Conservation (phyloP, 2,113 vertebrate species). For the Henicopernis longicauda region DNA sequence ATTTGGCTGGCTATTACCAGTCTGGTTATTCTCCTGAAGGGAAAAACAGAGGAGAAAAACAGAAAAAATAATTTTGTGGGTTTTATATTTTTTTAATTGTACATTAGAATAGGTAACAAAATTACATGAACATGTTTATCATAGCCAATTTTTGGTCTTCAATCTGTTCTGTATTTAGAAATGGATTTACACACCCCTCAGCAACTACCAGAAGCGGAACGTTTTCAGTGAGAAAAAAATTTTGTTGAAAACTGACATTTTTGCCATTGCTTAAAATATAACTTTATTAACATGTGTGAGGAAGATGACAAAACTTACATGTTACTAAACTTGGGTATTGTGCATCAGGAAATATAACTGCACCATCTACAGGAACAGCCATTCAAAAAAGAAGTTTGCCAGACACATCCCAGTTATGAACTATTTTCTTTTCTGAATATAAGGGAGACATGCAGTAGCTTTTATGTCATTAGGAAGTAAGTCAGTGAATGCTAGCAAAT, state of each 20-base stretch:
- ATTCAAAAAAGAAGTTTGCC: neutral
- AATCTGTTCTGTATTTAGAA: neutral
- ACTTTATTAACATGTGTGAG: neutral
- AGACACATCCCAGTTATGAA: neutral
- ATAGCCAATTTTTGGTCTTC: neutral
- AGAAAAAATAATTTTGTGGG: neutral
- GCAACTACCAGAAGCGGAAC: neutral
- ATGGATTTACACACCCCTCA: neutral
- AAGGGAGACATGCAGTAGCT: neutral
- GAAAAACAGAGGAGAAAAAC: neutral
- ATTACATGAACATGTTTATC: neutral
- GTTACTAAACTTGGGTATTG: neutral
- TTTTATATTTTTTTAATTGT: neutral
- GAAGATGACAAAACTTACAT: neutral
- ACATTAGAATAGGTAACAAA: neutral
- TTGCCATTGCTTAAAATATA: neutral
- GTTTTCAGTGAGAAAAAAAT: neutral
- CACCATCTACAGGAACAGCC: neutral
- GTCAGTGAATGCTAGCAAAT: neutral
- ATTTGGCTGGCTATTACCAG: neutral
- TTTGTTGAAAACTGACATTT: neutral
- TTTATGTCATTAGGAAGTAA: neutral
- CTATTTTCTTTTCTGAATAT: neutral
- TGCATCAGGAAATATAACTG: neutral
- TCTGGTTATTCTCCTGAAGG: neutral